A percentile compares a stretch with the other conserved stretches of the same genome.
Conservation (phyloP, 2,888 invertebrate species). For the Trissoscelio sp. region DNA sequence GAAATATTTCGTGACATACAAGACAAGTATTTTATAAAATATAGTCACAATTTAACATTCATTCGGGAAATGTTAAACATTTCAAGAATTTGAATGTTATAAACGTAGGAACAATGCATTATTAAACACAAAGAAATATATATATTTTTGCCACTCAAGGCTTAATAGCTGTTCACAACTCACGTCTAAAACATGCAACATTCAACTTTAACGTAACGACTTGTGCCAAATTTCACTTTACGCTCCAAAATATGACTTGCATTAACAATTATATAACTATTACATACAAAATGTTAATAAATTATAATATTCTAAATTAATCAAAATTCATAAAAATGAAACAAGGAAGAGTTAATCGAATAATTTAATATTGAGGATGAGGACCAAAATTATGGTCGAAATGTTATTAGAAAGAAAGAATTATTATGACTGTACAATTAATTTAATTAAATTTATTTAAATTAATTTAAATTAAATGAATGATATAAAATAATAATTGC, state of each 20-base stretch:
- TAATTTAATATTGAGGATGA: no score
- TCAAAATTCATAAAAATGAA: no score
- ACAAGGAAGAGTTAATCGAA: no score
- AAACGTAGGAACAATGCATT: conserved; percentile 20
- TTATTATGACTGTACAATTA: no score
- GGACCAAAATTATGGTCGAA: no score
- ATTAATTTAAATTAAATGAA: no score
- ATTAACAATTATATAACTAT: conserved; percentile 26
- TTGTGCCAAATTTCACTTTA: conserved; percentile 63
- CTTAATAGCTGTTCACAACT: conserved; percentile 66
- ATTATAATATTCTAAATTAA: no score
- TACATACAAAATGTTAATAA: background rate
- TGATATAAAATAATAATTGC: no score
- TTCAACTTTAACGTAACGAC: conserved; percentile 62
- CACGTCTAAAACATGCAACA: conserved; percentile 66
- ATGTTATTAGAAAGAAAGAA: no score
- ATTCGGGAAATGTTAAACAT: background rate
- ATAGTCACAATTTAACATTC: background rate
- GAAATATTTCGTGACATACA: no score
- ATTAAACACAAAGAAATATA: conserved; percentile 42
- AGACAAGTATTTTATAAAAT: background rate
- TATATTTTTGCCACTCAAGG: conserved; percentile 43
- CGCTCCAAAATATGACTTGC: conserved; percentile 34
- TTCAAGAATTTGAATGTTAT: conserved; percentile 9
- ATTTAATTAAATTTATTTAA: no score